Evolutionary conservation across 2,888 invertebrate species (phyloP).

Genomic region (Epicampocera succincta): DNA sequence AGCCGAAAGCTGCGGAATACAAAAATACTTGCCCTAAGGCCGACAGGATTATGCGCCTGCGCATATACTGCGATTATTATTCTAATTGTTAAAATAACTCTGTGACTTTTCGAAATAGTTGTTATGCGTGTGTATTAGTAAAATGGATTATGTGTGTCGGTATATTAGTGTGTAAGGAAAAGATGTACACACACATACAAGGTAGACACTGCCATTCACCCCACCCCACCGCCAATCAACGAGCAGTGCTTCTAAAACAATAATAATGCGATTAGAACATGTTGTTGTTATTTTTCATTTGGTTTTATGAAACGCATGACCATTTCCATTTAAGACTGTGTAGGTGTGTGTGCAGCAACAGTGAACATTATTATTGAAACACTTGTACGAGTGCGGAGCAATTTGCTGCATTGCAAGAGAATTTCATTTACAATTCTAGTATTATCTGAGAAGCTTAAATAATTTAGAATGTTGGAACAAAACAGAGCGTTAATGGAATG

Average conservation of each 20-base stretch:
- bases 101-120: slow-evolving; percentile 1
- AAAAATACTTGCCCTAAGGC: slow-evolving; percentile 58
- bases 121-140: background rate
- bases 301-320: slow-evolving; percentile 1
- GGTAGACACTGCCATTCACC: background rate
- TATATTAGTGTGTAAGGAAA: background rate
- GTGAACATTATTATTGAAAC: slow-evolving; percentile 24
- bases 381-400: slow-evolving; percentile 5
- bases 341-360: slow-evolving; percentile 16
- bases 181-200: background rate
- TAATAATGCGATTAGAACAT: slow-evolving; percentile 38
- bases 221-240: background rate
- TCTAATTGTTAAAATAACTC: slow-evolving; percentile 44
- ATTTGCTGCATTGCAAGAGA: slow-evolving; percentile 36
- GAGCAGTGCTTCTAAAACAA: slow-evolving; percentile 28
- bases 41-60: slow-evolving; percentile 64
- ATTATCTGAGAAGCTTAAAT: slow-evolving; percentile 34
- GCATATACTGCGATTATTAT: slow-evolving; percentile 38
- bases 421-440: slow-evolving; percentile 49
- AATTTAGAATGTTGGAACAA: background rate
- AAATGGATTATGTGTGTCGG: background rate
- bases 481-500: background rate
- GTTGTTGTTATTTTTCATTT: background rate
- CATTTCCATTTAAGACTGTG: slow-evolving; percentile 12
- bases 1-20: slow-evolving; percentile 27